Evolutionary conservation across 2,888 invertebrate genomes (phyloP), one percentile per base, ranked within the genome.

Genomic region (Chrysomela aeneicollis): DNA sequence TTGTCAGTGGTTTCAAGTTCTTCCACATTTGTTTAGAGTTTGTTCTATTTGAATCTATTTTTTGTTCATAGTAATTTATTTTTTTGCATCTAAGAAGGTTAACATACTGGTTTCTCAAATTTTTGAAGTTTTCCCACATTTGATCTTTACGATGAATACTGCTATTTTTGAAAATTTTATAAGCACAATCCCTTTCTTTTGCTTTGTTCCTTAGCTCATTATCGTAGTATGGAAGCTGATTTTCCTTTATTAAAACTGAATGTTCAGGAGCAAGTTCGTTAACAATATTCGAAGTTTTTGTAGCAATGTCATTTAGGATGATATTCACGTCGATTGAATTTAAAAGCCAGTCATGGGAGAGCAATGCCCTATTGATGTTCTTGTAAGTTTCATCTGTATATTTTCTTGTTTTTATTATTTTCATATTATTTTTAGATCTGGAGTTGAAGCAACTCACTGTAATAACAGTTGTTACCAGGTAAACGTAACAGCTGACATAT

Each of bases 221-320:
- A 52, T 52, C 52, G n/a, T 52, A 52, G 26, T 52, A 52, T 26
- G 52, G 52, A 52, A 26, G 15, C 21, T 52, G 52, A 17, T 52
- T 52, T 26, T 26, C 4, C 15, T 52, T 52, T 3, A 52, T 52
- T 52, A n/a, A 10, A 52, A 52, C 52, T 15, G 52, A 15, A 30
- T 30, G 52, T 52, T 52, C 52, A 1, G 52, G 52, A 30, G 52
- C 26, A 9, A 52, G 30, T 9, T 51, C 12, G 51, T 35, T 9
- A 2, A 35, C 35, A 35, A 9, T 35, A 12, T 10, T 35, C 9
- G 12, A 0, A 26, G 26, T 26, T 22, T 51, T 51, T 51, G 22
- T 6, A 5, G 26, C 17, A 18, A 49, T 49, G 19, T 49, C 49
- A 17, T 49, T 4, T 12, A 19, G 17, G 1, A 49, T 49, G 12